phyloP scores from a whole-genome alignment of 2,888 invertebrate genomes.

The Xylota sylvarum region DNA sequence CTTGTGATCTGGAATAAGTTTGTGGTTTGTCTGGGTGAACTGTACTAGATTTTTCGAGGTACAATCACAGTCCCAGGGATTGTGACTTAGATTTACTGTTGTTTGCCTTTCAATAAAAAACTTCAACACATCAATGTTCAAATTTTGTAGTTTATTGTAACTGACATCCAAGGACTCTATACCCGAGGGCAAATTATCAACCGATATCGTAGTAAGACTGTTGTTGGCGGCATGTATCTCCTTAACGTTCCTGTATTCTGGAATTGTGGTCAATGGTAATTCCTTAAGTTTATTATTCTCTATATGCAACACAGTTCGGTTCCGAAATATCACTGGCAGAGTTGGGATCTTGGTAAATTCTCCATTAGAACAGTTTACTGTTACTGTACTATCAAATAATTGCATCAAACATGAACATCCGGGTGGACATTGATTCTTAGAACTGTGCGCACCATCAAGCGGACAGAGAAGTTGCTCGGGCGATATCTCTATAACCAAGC shows the following conservation, averaged over 20 bases:
- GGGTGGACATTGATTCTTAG: slow-evolving; percentile 84
- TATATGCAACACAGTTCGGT: slow-evolving; percentile 84
- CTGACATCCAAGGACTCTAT: slow-evolving; percentile 86
- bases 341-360: slow-evolving; percentile 85
- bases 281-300: slow-evolving; percentile 84
- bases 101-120: slow-evolving; percentile 85
- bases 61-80: slow-evolving; percentile 90
- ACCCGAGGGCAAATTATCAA: slow-evolving; percentile 84
- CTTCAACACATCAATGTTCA: slow-evolving; percentile 84
- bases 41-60: slow-evolving; percentile 86
- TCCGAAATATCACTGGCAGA: no score
- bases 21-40: slow-evolving; percentile 85
- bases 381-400: slow-evolving; percentile 84
- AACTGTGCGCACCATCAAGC: slow-evolving; percentile 80
- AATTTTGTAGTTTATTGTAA: slow-evolving; percentile 86
- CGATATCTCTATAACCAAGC: slow-evolving; percentile 81
- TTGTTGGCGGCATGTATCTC: slow-evolving; percentile 86
- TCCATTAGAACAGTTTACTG: slow-evolving; percentile 86
- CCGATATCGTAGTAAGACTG: slow-evolving; percentile 83
- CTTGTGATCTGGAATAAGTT: slow-evolving; percentile 80
- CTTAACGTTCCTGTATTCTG: slow-evolving; percentile 86
- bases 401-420: slow-evolving; percentile 86
- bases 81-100: slow-evolving; percentile 87
- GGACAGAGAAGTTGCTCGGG: slow-evolving; percentile 85
- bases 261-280: slow-evolving; percentile 81